Conservation (phyloP, 2,113 vertebrate species). For the Pseudolaguvia tuberculata region DNA sequence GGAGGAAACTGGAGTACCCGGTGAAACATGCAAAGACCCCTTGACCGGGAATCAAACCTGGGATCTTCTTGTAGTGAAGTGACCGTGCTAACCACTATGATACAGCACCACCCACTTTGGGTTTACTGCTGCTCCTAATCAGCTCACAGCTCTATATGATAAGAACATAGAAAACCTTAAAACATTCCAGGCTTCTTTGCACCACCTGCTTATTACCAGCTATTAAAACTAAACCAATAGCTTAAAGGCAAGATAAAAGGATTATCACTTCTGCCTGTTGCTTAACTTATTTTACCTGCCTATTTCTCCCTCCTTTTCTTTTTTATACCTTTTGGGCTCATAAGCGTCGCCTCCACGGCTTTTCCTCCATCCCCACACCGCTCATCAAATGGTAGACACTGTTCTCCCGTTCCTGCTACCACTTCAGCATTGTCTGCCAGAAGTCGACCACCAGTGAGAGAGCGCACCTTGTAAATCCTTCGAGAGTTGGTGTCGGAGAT, state of each 20-base stretch:
- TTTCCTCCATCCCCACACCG: slow-evolving; percentile 95
- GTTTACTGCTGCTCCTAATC: background rate
- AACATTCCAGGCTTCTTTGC: slow-evolving; percentile 23
- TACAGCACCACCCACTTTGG: too few relatives aligned
- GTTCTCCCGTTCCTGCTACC: slow-evolving; percentile 93
- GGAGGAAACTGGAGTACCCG: too few relatives aligned
- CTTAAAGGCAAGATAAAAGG: slow-evolving; percentile 37
- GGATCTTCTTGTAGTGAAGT: too few relatives aligned
- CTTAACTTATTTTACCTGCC: background rate
- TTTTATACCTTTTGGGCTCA: slow-evolving; percentile 92
- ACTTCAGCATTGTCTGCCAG: slow-evolving; percentile 89
- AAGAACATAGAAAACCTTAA: slow-evolving; percentile 1
- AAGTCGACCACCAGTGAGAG: slow-evolving; percentile 79
- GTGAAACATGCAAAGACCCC: too few relatives aligned
- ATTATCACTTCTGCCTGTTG: slow-evolving; percentile 34
- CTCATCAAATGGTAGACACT: slow-evolving; percentile 95
- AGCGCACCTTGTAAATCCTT: slow-evolving; percentile 84
- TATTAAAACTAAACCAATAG: slow-evolving; percentile 50
- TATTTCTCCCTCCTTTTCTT: background rate
- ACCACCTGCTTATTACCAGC: slow-evolving; percentile 31
- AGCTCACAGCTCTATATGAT: background rate
- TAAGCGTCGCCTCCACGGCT: slow-evolving; percentile 92
- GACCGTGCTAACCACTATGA: too few relatives aligned
- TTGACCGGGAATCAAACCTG: too few relatives aligned
- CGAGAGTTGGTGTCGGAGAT: slow-evolving; percentile 96